Evolutionary conservation across 2,888 invertebrate genomes (phyloP).

Genomic region (Torymus auratus): DNA sequence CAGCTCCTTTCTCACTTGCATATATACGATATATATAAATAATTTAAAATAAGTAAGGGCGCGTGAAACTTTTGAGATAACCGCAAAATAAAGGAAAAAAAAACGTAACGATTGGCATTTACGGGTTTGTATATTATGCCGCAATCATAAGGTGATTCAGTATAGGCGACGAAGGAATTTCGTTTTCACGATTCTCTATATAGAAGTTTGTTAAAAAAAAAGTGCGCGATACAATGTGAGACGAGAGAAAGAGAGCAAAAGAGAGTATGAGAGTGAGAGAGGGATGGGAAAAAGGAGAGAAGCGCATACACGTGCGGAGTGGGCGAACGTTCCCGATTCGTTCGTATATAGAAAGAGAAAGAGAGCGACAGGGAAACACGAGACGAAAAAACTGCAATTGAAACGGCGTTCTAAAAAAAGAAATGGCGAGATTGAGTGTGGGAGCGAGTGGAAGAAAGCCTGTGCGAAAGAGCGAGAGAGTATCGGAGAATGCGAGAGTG

Average conservation of each 20-base stretch:
- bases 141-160: slow-evolving; percentile 39
- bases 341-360: neutral
- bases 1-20: slow-evolving; percentile 25
- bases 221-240: neutral
- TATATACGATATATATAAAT: neutral
- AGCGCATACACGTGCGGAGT: too few relatives aligned
- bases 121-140: slow-evolving; percentile 46
- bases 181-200: slow-evolving; percentile 16
- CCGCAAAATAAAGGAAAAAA: neutral
- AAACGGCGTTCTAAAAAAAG: slow-evolving; percentile 44
- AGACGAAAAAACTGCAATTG: slow-evolving; percentile 44
- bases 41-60: slow-evolving; percentile 7
- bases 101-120: slow-evolving; percentile 40
- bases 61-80: slow-evolving; percentile 13
- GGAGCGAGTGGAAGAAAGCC: slow-evolving; percentile 1
- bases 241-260: too few relatives aligned
- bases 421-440: slow-evolving; percentile 4
- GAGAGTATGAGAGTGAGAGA: too few relatives aligned
- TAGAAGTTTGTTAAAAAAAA: slow-evolving; percentile 21
- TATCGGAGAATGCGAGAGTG: slow-evolving; percentile 18
- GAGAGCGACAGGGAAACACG: neutral
- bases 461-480: slow-evolving; percentile 21
- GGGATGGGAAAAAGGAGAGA: too few relatives aligned
- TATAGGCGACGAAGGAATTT: slow-evolving; percentile 24
- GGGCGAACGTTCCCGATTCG: slow-evolving; percentile 38